Evolutionary conservation across 2,113 vertebrate species (phyloP), one percentile per base, ranked within the genome.

Genomic region (Hyperopisus bebe): DNA sequence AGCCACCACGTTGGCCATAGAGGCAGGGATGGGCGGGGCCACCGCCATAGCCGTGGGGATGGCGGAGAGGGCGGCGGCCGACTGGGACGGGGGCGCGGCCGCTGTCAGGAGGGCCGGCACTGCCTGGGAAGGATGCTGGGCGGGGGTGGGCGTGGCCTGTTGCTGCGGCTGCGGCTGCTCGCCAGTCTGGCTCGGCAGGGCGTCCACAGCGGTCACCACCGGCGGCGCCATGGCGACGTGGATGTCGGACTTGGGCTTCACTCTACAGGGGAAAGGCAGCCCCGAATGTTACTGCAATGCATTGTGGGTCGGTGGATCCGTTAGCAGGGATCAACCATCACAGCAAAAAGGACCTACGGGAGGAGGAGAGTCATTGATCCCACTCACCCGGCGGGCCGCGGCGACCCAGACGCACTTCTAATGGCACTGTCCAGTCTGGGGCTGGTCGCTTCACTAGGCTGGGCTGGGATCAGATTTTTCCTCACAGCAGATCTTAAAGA

Each of bases 161-260:
- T 85, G 88, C 70, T 80, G 88, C 7, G 98, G 97, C 88, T 99
- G 86, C 1, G 51, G 53, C 86, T 88, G 86, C 88, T 89, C 98
- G 0, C 92, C 90, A 2, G 94, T 96, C 46, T 97, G 97, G 82
- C 92, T 96, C 21, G 97, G 95, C 87, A 97, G 93, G 0, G 97
- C 97, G 91, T 99, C 98, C 92, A 99, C 94, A 9, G 98, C 93
- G 62, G 98, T 96, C 77, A 97, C 96, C 82, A 97, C 97, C 0
- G 98, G 97, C 24, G 98, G 93, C n/a, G 97, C 96, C 95, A 98
- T 96, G 5, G 98, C 95, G 91, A 99, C 96, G 3, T 99, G 98
- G 83, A 98, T 95, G 92, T 99, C 98, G 0, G 97, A 94, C 94
- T 99, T 99, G 83, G 97, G 96, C 94, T 99, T 99, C 90, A 97